Percentiles rank a stretch among this genome's conserved stretches.
Evolutionary conservation across 2,797 vertebrate genomes (phyloP).

Genomic region (Anolis apletophallus): DNA sequence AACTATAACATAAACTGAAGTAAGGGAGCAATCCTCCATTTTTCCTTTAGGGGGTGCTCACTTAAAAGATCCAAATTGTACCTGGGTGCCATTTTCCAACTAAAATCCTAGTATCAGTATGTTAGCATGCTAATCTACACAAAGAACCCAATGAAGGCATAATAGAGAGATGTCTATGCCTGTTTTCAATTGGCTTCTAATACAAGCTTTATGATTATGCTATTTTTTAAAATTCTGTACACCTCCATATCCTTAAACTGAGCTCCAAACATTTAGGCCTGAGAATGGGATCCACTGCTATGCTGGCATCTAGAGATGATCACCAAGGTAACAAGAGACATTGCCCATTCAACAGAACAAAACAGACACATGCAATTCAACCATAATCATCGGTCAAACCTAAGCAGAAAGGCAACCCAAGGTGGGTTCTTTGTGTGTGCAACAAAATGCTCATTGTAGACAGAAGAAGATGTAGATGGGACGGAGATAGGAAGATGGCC

Average conservation of each 20-base stretch:
- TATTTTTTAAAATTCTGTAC: neutral
- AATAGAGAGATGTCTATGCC: neutral
- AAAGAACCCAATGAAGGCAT: neutral
- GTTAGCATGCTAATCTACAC: conserved; percentile 1
- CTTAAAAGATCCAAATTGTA: conserved; percentile 38
- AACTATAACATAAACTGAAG: neutral
- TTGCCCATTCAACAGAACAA: conserved; percentile 5
- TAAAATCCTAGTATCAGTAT: conserved; percentile 11
- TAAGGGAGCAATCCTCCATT: conserved; percentile 26
- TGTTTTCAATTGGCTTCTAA: neutral
- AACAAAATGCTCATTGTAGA: neutral
- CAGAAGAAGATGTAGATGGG: neutral
- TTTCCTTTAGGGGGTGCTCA: conserved; percentile 48
- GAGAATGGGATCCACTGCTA: conserved; percentile 13
- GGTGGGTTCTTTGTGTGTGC: neutral
- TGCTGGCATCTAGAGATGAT: conserved; percentile 9
- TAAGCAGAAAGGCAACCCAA: neutral
- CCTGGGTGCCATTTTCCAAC: conserved; percentile 13
- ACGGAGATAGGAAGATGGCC: neutral
- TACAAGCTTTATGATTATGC: neutral
- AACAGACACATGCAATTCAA: neutral
- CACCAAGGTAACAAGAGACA: conserved; percentile 26
- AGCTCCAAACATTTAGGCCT: conserved; percentile 4
- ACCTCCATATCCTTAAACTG: neutral
- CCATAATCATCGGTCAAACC: neutral